Evolutionary conservation across 2,888 invertebrate genomes (phyloP).

Genomic region (Phaonia tiefii): DNA sequence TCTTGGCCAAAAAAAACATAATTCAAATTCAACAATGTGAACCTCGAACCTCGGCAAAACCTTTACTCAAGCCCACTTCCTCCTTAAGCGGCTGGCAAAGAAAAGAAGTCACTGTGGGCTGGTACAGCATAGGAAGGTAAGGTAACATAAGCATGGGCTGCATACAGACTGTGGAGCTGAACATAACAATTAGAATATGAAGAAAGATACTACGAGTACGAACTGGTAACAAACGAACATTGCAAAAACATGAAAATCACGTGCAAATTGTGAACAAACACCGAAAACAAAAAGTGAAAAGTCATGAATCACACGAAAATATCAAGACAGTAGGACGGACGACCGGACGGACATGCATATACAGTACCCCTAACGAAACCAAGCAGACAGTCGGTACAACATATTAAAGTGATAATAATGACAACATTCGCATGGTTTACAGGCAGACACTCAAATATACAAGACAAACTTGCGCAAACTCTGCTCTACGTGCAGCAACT

Average conservation of each 20-base stretch:
- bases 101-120: conserved; percentile 4
- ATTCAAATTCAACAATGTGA: conserved; percentile 41
- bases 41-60: conserved; percentile 30
- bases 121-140: not conserved
- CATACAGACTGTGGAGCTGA: not conserved
- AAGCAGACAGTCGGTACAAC: conserved; percentile 49
- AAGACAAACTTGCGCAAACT: conserved; percentile 13
- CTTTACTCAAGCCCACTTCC: conserved; percentile 46
- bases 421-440: conserved; percentile 55
- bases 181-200: conserved; percentile 54
- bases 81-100: conserved; percentile 36
- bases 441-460: conserved; percentile 18
- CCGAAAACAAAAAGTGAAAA: conserved; percentile 45
- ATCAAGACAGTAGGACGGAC: not conserved
- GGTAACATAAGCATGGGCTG: too few species aligned
- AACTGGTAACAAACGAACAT: conserved; percentile 40
- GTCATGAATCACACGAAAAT: conserved; percentile 57
- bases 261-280: conserved; percentile 56
- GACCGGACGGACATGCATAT: not conserved
- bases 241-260: conserved; percentile 56
- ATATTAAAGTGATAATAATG: conserved; percentile 64
- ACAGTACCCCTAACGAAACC: not conserved
- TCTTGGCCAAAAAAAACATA: conserved; percentile 20
- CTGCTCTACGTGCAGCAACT: conserved; percentile 18
- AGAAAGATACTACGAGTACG: conserved; percentile 21